Evolutionary conservation across 2,113 vertebrate genomes (phyloP).

Genomic region (Brienomyrus brachyistius): DNA sequence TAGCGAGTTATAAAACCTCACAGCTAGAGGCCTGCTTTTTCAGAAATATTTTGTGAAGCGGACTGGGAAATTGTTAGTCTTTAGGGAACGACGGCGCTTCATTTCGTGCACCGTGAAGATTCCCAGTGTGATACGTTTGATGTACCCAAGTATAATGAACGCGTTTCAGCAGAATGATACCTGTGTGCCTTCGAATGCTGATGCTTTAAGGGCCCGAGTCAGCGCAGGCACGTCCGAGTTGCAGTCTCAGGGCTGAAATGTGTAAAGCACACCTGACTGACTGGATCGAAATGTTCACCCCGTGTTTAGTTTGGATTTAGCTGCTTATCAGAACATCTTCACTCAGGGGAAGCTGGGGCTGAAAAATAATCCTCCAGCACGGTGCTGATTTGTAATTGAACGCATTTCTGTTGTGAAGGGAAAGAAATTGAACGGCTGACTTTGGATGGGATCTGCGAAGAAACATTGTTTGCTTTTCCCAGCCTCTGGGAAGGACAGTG

Average conservation of each 20-base stretch:
- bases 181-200: background rate
- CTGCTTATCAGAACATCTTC: background rate
- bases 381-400: background rate
- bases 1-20: background rate
- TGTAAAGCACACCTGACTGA: background rate
- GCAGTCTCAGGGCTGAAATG: background rate
- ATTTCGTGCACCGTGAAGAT: background rate
- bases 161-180: background rate
- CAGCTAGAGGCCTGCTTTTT: background rate
- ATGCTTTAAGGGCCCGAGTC: background rate
- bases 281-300: background rate
- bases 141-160: background rate
- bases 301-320: background rate
- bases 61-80: conserved; percentile 3
- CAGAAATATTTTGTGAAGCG: background rate
- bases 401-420: background rate
- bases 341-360: background rate
- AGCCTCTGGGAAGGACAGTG: background rate
- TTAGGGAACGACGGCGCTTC: background rate
- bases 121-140: background rate
- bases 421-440: background rate
- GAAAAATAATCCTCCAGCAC: background rate
- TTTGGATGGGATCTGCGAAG: background rate
- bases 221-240: background rate
- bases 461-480: background rate